A percentile compares a stretch with the other conserved stretches of the same genome.
These are phyloP conservation scores for Coluber constrictor DNA, from an alignment of 2,797 vertebrate genomes.

Conservation along the genomic window DNA sequence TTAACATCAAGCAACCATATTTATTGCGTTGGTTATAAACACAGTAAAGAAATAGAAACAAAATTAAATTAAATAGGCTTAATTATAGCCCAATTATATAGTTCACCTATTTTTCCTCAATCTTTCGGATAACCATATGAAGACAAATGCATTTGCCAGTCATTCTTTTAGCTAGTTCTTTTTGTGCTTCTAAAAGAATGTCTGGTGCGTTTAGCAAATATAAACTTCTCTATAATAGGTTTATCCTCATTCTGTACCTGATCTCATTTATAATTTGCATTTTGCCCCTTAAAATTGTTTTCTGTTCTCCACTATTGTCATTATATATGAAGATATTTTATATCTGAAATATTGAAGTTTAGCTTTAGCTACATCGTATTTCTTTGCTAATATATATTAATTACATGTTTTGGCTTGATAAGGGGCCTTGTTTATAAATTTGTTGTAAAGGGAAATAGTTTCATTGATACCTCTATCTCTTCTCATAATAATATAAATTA, in stretches of 20 bases:
- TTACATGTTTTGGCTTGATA: background rate
- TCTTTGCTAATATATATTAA: background rate
- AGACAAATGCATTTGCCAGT: background rate
- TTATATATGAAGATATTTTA: background rate
- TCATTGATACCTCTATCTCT: background rate
- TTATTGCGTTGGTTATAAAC: background rate
- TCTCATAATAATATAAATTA: background rate
- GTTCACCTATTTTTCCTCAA: accelerated
- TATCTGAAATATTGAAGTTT: background rate
- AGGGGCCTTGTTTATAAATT: background rate
- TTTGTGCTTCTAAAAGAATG: background rate
- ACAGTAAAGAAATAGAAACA: background rate
- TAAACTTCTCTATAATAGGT: background rate
- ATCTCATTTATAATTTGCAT: background rate
- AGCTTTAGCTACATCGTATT: background rate
- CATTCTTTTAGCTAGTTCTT: background rate
- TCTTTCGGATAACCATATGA: background rate
- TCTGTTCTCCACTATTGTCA: background rate
- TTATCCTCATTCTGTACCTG: background rate
- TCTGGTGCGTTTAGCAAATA: background rate
- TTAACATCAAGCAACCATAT: background rate
- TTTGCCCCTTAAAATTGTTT: background rate
- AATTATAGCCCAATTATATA: background rate
- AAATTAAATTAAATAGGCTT: background rate
- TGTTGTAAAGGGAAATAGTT: background rate